phyloP scores from a whole-genome alignment of 2,113 vertebrate genomes.

The Limanda limanda region DNA sequence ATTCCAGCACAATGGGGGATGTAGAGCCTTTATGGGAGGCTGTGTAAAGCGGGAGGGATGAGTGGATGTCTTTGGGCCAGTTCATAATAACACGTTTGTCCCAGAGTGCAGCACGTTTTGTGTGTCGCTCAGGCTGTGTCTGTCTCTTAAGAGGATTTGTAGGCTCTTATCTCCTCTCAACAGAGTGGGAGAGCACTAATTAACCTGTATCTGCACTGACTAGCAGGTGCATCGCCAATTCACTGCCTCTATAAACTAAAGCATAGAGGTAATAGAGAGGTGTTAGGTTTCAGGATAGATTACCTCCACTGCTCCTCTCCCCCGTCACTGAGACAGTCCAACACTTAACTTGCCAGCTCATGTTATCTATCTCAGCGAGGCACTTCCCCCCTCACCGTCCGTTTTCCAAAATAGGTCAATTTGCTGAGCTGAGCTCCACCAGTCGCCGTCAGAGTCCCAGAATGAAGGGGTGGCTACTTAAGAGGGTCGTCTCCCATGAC shows the following conservation, averaged over 20 bases:
- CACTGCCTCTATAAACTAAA: constrained; percentile 62
- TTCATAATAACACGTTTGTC: constrained; percentile 64
- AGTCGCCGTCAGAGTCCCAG: constrained; percentile 30
- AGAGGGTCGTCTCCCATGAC: constrained; percentile 31
- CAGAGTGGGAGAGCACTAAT: constrained; percentile 74
- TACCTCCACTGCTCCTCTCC: constrained; percentile 62
- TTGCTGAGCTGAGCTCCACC: constrained; percentile 55
- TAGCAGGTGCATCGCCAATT: constrained; percentile 46
- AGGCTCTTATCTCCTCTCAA: constrained; percentile 76
- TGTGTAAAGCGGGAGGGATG: constrained; percentile 41
- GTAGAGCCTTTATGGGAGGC: constrained; percentile 38
- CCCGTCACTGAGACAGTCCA: constrained; percentile 71
- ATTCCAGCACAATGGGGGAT: constrained; percentile 53
- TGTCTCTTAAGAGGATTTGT: constrained; percentile 80
- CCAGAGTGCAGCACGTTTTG: constrained; percentile 58
- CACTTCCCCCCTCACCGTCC: constrained; percentile 44
- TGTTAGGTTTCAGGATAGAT: constrained; percentile 70
- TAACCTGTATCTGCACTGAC: constrained; percentile 73
- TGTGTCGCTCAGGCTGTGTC: constrained; percentile 56
- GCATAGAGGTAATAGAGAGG: constrained; percentile 64
- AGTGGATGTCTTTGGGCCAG: constrained; percentile 46
- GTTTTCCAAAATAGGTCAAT: constrained; percentile 71
- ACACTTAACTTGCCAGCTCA: constrained; percentile 70
- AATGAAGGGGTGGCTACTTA: constrained; percentile 30
- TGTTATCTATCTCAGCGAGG: constrained; percentile 65